phyloP scores from a whole-genome alignment of 2,888 invertebrate genomes.

The Pandemis cinnamomeana region DNA sequence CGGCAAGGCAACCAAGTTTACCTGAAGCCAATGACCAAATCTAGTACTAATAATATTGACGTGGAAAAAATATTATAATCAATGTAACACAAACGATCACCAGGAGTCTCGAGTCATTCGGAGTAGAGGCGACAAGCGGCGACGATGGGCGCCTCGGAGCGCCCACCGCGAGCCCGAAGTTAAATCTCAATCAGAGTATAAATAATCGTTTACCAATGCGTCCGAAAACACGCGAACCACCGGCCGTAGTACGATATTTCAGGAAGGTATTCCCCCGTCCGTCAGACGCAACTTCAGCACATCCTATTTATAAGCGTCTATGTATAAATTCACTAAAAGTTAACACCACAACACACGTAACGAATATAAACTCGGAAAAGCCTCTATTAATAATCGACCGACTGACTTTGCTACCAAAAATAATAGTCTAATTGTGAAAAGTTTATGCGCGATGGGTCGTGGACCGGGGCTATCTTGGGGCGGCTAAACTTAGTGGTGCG shows the following conservation, averaged over 20 bases:
- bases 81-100: not conserved
- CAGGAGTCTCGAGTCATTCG: not conserved
- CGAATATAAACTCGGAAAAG: slow-evolving; percentile 85
- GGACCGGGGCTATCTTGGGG: slow-evolving; percentile 85
- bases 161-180: slow-evolving; percentile 27
- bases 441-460: slow-evolving; percentile 85
- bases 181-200: slow-evolving; percentile 78
- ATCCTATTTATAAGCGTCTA: slow-evolving; percentile 85
- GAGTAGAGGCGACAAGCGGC: slow-evolving; percentile 47
- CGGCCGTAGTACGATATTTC: slow-evolving; percentile 84
- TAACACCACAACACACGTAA: slow-evolving; percentile 85
- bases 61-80: too few relatives aligned
- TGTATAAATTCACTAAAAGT: slow-evolving; percentile 85
- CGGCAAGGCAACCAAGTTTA: too few relatives aligned
- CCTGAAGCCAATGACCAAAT: too few relatives aligned
- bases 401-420: slow-evolving; percentile 86
- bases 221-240: slow-evolving; percentile 82
- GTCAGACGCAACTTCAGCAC: slow-evolving; percentile 84
- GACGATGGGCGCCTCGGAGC: slow-evolving; percentile 50
- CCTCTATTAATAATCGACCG: slow-evolving; percentile 86
- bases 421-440: slow-evolving; percentile 86
- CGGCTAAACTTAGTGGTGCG: slow-evolving; percentile 85
- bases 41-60: too few relatives aligned
- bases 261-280: slow-evolving; percentile 85
- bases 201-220: slow-evolving; percentile 85